Evolutionary conservation across 2,113 vertebrate genomes (phyloP), one percentile per base, ranked within the genome.

Genomic region (Stigmatopora argus): DNA sequence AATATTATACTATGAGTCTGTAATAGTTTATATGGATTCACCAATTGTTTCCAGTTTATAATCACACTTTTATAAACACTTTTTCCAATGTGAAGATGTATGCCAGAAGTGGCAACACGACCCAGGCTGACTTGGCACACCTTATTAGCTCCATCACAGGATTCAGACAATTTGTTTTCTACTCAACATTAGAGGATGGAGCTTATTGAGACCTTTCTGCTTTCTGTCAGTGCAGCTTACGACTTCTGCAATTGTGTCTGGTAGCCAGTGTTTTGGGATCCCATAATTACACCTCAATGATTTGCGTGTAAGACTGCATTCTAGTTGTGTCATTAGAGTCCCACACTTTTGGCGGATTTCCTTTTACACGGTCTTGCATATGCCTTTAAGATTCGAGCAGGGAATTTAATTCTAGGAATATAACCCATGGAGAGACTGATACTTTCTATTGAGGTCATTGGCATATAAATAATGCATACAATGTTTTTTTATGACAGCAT

Each of bases 81-180:
- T 58, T 80, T 87, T 75, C 78, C 83, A 44, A 64, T 84, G 81
- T 74, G 35, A 69, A 71, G 77, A 70, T 71, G 77, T 66, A 72
- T 66, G 78, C 82, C 86, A 86, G 76, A 75, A 80, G 78, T 18
- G 26, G 75, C 83, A 80, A 88, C 78, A 83, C 85, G 82, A 84
- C 77, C 78, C 83, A 77, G 81, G 66, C 80, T 79, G 73, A 79
- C 71, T 77, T 84, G 83, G 85, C 84, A 80, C 72, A 74, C 79
- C 70, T 73, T 71, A 83, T 76, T 79, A 85, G 77, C 78, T 83
- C 77, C 73, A 65, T 73, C 74, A 17, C 71, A 74, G 79, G 74
- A 84, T 78, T 82, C 83, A 85, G 61, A 84, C 81, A 86, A 82
- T 87, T 80, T 67, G 71, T 78, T 84, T 79, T 72, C 68, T 74